Percentiles rank a stretch among this genome's conserved stretches.
These are phyloP conservation scores for Ursus arctos DNA, from an alignment of 2,113 vertebrate species.

Conservation along the genomic window DNA sequence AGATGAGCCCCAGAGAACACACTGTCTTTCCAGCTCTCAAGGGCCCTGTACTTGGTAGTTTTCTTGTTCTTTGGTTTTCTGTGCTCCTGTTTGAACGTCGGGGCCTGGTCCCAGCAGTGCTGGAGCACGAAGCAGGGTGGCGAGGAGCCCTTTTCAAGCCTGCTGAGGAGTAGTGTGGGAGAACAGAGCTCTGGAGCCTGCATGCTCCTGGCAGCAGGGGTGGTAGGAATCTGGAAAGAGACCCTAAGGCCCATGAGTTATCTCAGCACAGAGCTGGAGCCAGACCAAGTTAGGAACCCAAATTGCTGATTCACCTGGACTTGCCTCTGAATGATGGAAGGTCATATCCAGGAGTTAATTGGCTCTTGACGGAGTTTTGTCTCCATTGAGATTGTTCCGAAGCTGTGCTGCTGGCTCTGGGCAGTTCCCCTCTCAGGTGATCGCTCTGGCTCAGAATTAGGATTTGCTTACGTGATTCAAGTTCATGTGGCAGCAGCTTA, in stretches of 20 bases:
- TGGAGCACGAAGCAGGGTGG: background rate
- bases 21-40: background rate
- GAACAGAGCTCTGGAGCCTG: background rate
- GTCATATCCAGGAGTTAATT: background rate
- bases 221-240: background rate
- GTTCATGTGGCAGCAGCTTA: background rate
- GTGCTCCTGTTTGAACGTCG: background rate
- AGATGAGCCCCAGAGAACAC: background rate
- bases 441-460: background rate
- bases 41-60: background rate
- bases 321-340: background rate
- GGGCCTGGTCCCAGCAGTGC: background rate
- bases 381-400: background rate
- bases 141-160: background rate
- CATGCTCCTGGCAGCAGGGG: background rate
- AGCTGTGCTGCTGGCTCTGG: background rate
- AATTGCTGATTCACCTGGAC: background rate
- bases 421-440: no score
- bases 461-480: background rate
- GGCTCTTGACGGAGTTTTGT: background rate
- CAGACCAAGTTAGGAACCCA: background rate
- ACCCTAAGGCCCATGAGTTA: background rate
- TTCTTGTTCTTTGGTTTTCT: background rate
- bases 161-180: background rate
- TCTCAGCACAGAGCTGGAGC: background rate